Evolutionary conservation across 1,140 invertebrate species (phyloP).

Genomic region (Cotesia typhae): DNA sequence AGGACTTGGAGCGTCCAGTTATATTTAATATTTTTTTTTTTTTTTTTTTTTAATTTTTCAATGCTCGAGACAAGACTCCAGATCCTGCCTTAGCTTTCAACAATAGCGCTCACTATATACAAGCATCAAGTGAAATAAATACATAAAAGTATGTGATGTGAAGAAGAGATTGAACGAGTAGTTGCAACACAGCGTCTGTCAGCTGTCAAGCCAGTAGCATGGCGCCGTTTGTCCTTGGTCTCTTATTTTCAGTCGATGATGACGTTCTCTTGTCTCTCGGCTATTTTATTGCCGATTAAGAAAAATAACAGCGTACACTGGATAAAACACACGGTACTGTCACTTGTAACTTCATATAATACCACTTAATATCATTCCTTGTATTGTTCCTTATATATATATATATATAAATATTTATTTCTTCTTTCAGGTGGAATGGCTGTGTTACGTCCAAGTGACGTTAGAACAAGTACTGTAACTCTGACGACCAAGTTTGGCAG

Average conservation of each 20-base stretch:
- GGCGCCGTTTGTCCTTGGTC: slow-evolving; percentile 32
- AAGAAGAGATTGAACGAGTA: neutral
- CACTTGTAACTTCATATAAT: too few relatives aligned
- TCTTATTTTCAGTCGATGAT: slow-evolving; percentile 31
- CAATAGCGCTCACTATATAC: neutral
- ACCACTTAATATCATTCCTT: too few relatives aligned
- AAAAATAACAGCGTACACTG: neutral
- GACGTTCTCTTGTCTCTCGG: slow-evolving; percentile 6
- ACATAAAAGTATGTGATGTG: too few relatives aligned
- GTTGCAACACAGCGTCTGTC: slow-evolving; percentile 30
- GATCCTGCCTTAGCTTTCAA: too few relatives aligned
- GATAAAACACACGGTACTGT: too few relatives aligned
- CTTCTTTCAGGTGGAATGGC: too few relatives aligned
- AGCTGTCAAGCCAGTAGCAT: slow-evolving; percentile 55
- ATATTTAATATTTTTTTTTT: neutral
- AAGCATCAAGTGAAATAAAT: neutral
- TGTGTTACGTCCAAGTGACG: too few relatives aligned
- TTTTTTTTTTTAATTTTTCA: too few relatives aligned
- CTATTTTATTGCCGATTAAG: neutral
- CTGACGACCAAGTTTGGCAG: slow-evolving; percentile 20
- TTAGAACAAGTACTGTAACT: neutral
- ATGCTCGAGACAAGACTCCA: too few relatives aligned
- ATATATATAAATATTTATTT: too few relatives aligned
- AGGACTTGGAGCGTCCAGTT: slow-evolving; percentile 40
- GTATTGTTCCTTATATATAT: too few relatives aligned